Conservation (phyloP, 2,888 invertebrate species). For the Philereme transversata region DNA sequence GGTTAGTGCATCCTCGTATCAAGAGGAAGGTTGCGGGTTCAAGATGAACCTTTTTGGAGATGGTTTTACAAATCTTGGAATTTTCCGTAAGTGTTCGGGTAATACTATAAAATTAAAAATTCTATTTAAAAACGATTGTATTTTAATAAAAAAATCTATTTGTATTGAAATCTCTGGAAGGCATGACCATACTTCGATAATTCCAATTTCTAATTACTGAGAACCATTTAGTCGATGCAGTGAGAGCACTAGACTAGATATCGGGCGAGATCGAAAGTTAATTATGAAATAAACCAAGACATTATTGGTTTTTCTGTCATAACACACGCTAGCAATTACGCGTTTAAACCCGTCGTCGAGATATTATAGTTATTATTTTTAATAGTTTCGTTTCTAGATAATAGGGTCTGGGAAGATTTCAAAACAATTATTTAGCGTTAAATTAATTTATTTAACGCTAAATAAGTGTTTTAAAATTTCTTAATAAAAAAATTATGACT, state of each 20-base stretch:
- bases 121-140: too few species aligned
- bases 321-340: conserved; percentile 19
- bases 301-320: conserved; percentile 28
- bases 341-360: conserved; percentile 21
- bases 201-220: conserved; percentile 9
- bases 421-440: not conserved
- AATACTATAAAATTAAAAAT: too few species aligned
- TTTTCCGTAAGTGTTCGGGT: too few species aligned
- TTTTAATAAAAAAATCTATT: too few species aligned
- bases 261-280: conserved; percentile 23
- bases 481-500: too few species aligned
- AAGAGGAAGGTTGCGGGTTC: too few species aligned
- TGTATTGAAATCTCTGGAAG: too few species aligned
- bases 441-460: too few species aligned
- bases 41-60: too few species aligned
- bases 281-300: conserved; percentile 18
- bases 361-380: conserved; percentile 9
- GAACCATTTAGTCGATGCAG: conserved; percentile 16
- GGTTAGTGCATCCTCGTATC: too few species aligned
- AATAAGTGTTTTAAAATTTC: too few species aligned
- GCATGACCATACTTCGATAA: not conserved
- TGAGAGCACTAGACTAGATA: conserved; percentile 16
- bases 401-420: not conserved
- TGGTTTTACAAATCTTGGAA: too few species aligned
- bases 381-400: conserved; percentile 16